Evolutionary conservation across 1,140 invertebrate species (phyloP).

Genomic region (Meloidogyne floridensis): DNA sequence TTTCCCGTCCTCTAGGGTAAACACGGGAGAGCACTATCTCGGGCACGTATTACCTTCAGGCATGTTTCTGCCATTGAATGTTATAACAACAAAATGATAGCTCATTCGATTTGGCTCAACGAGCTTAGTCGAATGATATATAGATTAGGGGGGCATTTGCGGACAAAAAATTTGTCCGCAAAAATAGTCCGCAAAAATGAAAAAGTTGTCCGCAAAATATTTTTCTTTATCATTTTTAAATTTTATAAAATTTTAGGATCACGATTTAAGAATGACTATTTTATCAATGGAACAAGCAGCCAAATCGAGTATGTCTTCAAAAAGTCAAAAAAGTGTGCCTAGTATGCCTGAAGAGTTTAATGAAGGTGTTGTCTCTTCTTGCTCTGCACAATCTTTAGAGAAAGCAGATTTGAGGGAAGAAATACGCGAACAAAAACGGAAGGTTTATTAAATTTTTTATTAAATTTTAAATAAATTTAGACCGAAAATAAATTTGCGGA

Average conservation of each 20-base stretch:
- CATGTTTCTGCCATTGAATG: too few relatives aligned
- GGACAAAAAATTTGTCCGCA: not conserved
- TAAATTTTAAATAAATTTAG: too few relatives aligned
- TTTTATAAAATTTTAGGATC: conserved; percentile 22
- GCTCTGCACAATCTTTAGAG: not conserved
- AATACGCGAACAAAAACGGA: not conserved
- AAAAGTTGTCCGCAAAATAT: not conserved
- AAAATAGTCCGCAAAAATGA: not conserved
- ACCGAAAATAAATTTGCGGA: not conserved
- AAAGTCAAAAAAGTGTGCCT: conserved; percentile 24
- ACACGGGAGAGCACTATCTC: too few relatives aligned
- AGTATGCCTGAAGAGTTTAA: not conserved
- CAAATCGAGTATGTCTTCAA: conserved; percentile 19
- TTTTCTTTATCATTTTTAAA: not conserved
- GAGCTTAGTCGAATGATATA: too few relatives aligned
- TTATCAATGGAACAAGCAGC: conserved; percentile 43
- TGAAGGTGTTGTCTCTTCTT: not conserved
- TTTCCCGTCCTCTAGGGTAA: too few relatives aligned
- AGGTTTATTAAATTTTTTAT: not conserved
- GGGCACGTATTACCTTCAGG: too few relatives aligned
- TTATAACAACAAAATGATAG: too few relatives aligned
- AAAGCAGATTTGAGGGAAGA: conserved; percentile 35
- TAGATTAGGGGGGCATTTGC: too few relatives aligned
- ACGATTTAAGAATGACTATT: conserved; percentile 37
- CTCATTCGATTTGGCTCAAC: too few relatives aligned